Conservation (phyloP, 2,888 invertebrate genomes). For the Deilephila porcellus region DNA sequence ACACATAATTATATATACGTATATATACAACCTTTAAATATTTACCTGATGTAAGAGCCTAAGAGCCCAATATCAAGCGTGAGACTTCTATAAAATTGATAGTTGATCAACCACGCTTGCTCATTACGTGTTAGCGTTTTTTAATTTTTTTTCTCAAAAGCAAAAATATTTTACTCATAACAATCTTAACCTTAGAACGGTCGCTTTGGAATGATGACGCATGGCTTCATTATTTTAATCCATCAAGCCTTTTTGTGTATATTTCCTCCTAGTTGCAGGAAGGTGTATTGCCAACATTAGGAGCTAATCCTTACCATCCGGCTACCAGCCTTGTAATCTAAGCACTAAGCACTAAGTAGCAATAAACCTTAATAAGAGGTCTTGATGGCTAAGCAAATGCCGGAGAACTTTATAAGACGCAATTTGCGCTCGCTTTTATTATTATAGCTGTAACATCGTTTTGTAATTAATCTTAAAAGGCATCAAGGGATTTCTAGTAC, state of each 20-base stretch:
- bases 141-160: too few relatives aligned
- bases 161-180: too few relatives aligned
- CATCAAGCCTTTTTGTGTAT: neutral
- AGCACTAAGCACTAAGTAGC: neutral
- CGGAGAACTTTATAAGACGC: constrained; percentile 13
- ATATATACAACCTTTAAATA: too few relatives aligned
- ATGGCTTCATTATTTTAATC: too few relatives aligned
- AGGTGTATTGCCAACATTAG: neutral
- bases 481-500: neutral
- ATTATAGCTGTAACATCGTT: constrained; percentile 7
- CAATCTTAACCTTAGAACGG: too few relatives aligned
- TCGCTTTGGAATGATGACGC: too few relatives aligned
- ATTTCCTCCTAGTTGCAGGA: neutral
- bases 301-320: neutral
- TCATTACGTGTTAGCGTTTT: too few relatives aligned
- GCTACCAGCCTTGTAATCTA: neutral
- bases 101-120: too few relatives aligned
- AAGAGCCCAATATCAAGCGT: too few relatives aligned
- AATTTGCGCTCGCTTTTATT: constrained; percentile 10
- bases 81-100: too few relatives aligned
- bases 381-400: constrained; percentile 11
- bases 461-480: constrained; percentile 9
- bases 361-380: constrained; percentile 4
- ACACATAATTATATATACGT: too few relatives aligned
- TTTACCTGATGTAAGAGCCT: too few relatives aligned